Evolutionary conservation across 1,140 invertebrate genomes (phyloP).

Genomic region (Ostrea edulis): DNA sequence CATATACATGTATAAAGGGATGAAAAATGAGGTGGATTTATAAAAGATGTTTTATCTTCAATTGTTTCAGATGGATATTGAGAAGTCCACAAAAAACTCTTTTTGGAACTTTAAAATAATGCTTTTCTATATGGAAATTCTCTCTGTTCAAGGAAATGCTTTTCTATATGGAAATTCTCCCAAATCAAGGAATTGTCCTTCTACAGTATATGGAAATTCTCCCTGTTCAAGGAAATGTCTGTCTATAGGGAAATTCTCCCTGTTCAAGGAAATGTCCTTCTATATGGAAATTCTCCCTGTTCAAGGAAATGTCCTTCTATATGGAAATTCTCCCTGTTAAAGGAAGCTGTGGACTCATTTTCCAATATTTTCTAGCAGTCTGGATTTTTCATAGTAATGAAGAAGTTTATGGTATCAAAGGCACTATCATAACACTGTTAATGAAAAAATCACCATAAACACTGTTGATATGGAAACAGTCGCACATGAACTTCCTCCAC

Average conservation of each 20-base stretch:
- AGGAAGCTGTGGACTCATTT: too few species aligned
- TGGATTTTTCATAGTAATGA: too few species aligned
- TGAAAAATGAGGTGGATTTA: neutral
- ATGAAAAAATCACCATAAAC: constrained; percentile 5
- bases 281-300: neutral
- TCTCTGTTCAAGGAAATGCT: too few species aligned
- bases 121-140: neutral
- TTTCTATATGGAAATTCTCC: neutral
- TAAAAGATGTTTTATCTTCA: neutral
- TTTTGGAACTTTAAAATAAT: neutral
- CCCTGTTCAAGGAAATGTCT: too few species aligned
- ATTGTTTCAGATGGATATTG: neutral
- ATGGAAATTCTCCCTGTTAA: neutral
- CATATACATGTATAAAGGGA: neutral
- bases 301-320: neutral
- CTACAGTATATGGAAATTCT: too few species aligned
- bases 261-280: too few species aligned
- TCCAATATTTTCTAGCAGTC: too few species aligned
- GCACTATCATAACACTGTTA: constrained; percentile 32
- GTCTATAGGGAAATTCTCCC: neutral
- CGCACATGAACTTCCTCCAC: constrained; percentile 7
- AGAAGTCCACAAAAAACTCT: neutral
- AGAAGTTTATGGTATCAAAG: constrained; percentile 1
- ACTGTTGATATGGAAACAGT: constrained; percentile 25
- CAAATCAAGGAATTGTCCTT: too few species aligned